Conservation (phyloP, 2,797 vertebrate genomes). For the Sebastes cheni region DNA sequence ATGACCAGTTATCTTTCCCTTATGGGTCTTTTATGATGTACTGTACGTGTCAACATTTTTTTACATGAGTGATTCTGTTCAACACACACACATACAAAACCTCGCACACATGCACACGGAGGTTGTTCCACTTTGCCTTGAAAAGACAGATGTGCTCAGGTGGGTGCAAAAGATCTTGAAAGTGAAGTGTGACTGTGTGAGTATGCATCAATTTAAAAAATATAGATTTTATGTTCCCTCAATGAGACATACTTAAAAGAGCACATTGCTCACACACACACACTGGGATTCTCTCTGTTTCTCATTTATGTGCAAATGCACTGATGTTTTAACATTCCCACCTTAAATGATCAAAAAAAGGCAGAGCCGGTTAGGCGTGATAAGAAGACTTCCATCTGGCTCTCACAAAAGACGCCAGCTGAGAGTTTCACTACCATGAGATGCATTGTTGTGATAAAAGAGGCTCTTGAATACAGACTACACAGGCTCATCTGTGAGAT, state of each 20-base stretch:
- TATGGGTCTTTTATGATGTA: slow-evolving; percentile 39
- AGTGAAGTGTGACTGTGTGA: not conserved
- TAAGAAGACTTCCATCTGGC: slow-evolving; percentile 59
- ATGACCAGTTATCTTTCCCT: slow-evolving; percentile 44
- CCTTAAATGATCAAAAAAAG: slow-evolving; percentile 43
- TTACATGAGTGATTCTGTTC: slow-evolving; percentile 9
- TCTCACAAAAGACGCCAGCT: slow-evolving; percentile 46
- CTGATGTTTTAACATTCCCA: slow-evolving; percentile 45
- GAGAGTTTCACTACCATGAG: slow-evolving; percentile 49
- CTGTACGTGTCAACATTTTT: slow-evolving; percentile 13
- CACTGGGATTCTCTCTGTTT: slow-evolving; percentile 18
- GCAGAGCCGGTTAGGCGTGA: slow-evolving; percentile 29
- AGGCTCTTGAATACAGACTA: slow-evolving; percentile 30
- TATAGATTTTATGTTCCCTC: slow-evolving; percentile 2
- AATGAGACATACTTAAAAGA: slow-evolving; percentile 16
- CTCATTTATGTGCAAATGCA: slow-evolving; percentile 65
- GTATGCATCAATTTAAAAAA: slow-evolving; percentile 15
- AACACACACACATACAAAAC: not conserved
- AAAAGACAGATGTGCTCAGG: slow-evolving; percentile 3
- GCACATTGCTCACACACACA: not conserved
- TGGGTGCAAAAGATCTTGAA: not conserved
- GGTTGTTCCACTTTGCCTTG: not conserved
- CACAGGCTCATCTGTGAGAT: slow-evolving; percentile 8
- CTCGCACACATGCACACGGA: not conserved
- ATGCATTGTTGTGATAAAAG: slow-evolving; percentile 61